These are phyloP conservation scores for Oligia fasciuncula DNA, from an alignment of 2,888 invertebrate genomes.

Conservation along the genomic window DNA sequence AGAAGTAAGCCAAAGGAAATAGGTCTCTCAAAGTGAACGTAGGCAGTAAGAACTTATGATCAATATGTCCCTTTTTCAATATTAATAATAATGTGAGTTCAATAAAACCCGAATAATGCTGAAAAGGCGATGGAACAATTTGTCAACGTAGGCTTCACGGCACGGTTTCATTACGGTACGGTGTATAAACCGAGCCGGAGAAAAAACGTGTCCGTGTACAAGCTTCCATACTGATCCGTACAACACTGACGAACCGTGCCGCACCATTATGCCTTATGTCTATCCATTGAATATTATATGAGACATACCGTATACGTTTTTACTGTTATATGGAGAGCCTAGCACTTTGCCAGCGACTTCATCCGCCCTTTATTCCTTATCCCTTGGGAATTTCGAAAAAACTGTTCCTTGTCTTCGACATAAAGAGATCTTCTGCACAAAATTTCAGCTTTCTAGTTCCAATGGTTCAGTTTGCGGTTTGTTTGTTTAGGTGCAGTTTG, in stretches of 20 bases:
- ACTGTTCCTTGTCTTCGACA: not conserved
- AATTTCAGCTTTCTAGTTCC: not conserved
- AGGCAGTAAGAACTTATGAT: conserved; percentile 25
- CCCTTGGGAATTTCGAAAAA: not conserved
- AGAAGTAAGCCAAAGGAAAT: conserved; percentile 1
- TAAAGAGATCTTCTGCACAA: not conserved
- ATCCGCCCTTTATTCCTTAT: not conserved
- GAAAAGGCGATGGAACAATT: conserved; percentile 15
- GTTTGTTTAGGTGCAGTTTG: too few species aligned
- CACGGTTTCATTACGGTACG: not conserved
- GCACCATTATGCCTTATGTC: not conserved
- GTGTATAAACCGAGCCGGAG: not conserved
- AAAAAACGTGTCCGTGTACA: not conserved
- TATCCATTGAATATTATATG: not conserved
- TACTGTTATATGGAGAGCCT: not conserved
- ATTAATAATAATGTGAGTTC: conserved; percentile 43
- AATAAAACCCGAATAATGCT: conserved; percentile 34
- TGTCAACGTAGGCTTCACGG: not conserved
- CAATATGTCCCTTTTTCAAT: conserved; percentile 24
- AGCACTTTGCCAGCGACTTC: not conserved
- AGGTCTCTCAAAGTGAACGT: conserved; percentile 19
- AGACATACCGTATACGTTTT: not conserved
- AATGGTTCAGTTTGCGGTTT: not conserved
- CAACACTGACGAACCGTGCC: not conserved
- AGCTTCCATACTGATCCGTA: not conserved